Evolutionary conservation across 2,113 vertebrate species (phyloP).

Genomic region (Balaeniceps rex): DNA sequence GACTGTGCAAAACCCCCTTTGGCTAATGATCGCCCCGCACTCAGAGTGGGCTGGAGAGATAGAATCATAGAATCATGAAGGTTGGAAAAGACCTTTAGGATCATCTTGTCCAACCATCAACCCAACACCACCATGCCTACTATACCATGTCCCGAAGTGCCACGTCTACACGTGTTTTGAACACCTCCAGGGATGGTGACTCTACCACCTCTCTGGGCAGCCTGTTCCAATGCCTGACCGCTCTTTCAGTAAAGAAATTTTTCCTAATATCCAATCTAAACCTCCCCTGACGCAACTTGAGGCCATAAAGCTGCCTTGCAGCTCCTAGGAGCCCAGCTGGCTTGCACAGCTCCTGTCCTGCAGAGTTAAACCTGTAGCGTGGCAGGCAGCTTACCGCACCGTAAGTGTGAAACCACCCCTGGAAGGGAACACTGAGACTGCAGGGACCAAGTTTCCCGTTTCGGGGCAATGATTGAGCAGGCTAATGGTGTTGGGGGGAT

Average conservation of each 20-base stretch:
- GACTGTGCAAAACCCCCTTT: neutral
- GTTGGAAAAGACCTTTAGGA: too few relatives aligned
- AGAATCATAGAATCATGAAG: too few relatives aligned
- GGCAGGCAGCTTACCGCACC: neutral
- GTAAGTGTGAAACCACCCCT: neutral
- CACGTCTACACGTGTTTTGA: too few relatives aligned
- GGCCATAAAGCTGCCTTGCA: neutral
- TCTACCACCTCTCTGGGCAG: too few relatives aligned
- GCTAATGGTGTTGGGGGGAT: neutral
- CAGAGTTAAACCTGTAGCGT: accelerated
- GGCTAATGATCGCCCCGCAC: accelerated
- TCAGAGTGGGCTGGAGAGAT: neutral
- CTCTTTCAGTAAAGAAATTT: too few relatives aligned
- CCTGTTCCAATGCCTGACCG: too few relatives aligned
- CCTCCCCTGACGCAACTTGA: too few relatives aligned
- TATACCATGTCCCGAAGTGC: too few relatives aligned
- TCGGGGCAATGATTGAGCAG: neutral
- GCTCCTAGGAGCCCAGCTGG: neutral
- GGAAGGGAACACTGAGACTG: neutral
- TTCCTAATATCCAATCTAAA: too few relatives aligned
- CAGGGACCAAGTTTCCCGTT: neutral
- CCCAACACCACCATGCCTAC: too few relatives aligned
- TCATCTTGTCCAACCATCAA: too few relatives aligned
- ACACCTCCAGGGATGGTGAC: too few relatives aligned
- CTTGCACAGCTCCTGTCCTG: neutral